Evolutionary conservation across 1,140 invertebrate genomes (phyloP).

Genomic region (Bilobella aurantiaca): DNA sequence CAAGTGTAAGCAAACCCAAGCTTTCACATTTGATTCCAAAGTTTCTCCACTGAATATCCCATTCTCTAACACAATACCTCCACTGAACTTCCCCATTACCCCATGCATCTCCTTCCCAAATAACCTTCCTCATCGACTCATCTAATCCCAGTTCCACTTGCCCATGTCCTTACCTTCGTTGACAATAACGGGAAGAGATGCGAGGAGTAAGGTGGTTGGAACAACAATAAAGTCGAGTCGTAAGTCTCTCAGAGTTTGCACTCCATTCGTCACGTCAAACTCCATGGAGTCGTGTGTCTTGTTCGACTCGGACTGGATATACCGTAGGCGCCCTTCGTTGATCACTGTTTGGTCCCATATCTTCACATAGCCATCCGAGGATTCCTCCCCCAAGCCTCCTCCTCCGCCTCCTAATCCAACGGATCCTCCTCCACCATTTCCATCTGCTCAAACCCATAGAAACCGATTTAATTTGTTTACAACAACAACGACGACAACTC

Average conservation of each 20-base stretch:
- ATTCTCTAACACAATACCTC: no score
- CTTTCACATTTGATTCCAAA: no score
- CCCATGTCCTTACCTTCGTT: constrained; percentile 35
- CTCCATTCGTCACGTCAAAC: constrained; percentile 47
- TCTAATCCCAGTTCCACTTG: no score
- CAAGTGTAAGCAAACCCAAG: no score
- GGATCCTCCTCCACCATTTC: no score
- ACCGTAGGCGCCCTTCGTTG: constrained; percentile 41
- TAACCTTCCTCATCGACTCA: no score
- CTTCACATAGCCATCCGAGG: constrained; percentile 30
- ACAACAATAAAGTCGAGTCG: constrained; percentile 43
- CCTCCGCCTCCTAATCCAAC: not conserved
- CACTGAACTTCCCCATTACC: no score
- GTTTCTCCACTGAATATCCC: no score
- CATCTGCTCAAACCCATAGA: no score
- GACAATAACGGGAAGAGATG: constrained; percentile 36
- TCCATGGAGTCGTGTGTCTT: constrained; percentile 41
- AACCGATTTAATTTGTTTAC: no score
- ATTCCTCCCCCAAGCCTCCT: not conserved
- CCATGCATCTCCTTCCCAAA: no score
- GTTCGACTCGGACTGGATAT: constrained; percentile 41
- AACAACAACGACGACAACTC: no score
- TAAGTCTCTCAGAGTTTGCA: constrained; percentile 39
- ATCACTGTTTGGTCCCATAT: constrained; percentile 45
- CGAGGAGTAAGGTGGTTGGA: constrained; percentile 40